Conservation (phyloP, 2,888 invertebrate species). For the Zonitis immaculata region DNA sequence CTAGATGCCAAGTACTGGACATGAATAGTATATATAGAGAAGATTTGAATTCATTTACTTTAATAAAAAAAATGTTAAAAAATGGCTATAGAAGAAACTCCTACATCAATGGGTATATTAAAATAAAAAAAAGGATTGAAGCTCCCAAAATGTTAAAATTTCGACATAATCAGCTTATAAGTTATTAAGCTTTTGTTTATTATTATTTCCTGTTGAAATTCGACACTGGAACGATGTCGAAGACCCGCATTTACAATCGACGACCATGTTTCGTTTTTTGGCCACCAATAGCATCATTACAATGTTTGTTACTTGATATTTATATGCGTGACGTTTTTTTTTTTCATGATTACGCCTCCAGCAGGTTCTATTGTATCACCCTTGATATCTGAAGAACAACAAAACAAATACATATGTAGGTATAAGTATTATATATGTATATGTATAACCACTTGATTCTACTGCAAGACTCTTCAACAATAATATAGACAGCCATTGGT, state of each 20-base stretch:
- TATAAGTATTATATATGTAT: too few relatives aligned
- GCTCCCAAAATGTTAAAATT: not conserved
- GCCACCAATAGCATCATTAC: conserved; percentile 14
- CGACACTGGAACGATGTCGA: conserved; percentile 11
- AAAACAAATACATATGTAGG: not conserved
- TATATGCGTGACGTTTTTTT: conserved; percentile 17
- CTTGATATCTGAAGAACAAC: not conserved
- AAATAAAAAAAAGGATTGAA: too few relatives aligned
- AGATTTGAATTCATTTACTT: too few relatives aligned
- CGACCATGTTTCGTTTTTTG: conserved; percentile 20
- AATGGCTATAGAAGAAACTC: too few relatives aligned
- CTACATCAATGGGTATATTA: too few relatives aligned
- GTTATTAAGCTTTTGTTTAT: not conserved
- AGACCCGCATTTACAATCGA: conserved; percentile 23
- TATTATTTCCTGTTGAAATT: not conserved
- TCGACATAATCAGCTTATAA: not conserved
- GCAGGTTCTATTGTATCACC: not conserved
- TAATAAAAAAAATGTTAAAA: too few relatives aligned
- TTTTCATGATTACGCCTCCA: not conserved
- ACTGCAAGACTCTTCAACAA: not conserved
- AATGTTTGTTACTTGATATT: conserved; percentile 20
- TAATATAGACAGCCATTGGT: conserved; percentile 32
- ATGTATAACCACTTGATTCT: not conserved
- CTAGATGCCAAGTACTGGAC: not conserved
- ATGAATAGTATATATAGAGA: not conserved